phyloP scores from a whole-genome alignment of 2,113 vertebrate genomes.

The Seriola rivoliana region DNA sequence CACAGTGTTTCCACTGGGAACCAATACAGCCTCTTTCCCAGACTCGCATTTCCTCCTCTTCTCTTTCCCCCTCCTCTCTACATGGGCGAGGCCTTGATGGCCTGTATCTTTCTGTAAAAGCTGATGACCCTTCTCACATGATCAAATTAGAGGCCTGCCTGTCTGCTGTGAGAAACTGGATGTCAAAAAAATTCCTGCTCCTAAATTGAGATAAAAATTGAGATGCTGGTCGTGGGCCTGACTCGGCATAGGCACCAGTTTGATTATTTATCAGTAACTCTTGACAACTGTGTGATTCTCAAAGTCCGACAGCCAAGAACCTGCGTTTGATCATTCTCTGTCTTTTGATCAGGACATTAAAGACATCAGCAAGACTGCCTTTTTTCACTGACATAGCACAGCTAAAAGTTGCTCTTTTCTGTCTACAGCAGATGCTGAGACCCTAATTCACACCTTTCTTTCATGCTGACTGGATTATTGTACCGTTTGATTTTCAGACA shows the following conservation, averaged over 20 bases:
- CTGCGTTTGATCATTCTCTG: background rate
- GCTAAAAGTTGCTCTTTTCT: too few relatives aligned
- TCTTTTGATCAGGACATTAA: too few relatives aligned
- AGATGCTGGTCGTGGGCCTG: too few relatives aligned
- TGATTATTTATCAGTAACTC: background rate
- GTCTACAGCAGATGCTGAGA: background rate
- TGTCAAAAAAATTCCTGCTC: too few relatives aligned
- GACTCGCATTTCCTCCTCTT: conserved; percentile 5
- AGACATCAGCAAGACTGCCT: too few relatives aligned
- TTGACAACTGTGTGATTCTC: too few relatives aligned
- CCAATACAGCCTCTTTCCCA: conserved; percentile 9
- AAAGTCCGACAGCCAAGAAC: too few relatives aligned
- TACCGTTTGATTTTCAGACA: too few relatives aligned
- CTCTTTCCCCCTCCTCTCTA: background rate
- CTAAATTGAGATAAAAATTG: background rate
- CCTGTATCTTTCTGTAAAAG: background rate
- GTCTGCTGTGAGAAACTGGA: background rate
- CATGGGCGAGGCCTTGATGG: conserved; percentile 28
- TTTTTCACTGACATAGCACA: too few relatives aligned
- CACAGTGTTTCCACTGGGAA: conserved; percentile 54
- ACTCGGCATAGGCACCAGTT: too few relatives aligned
- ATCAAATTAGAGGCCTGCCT: background rate
- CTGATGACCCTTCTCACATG: background rate
- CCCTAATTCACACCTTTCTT: background rate
- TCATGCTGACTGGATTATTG: too few relatives aligned